Evolutionary conservation across 2,113 vertebrate genomes (phyloP).

Genomic region (Megatriorchis doriae): DNA sequence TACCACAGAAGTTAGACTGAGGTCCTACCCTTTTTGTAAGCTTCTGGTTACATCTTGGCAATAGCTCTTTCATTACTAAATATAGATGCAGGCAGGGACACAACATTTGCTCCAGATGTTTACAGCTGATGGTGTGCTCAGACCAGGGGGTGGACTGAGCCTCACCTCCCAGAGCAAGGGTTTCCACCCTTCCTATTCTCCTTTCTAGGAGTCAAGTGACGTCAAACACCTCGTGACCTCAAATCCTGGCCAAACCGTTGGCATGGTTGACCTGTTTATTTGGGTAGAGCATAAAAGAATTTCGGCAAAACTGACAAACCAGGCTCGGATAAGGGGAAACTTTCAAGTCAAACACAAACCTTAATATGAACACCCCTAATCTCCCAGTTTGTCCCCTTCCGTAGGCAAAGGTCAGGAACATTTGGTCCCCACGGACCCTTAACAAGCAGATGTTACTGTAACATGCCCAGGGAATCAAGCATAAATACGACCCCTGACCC

Average conservation of each 20-base stretch:
- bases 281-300: constrained; percentile 52
- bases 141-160: neutral
- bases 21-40: neutral
- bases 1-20: neutral
- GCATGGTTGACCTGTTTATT: constrained; percentile 46
- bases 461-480: constrained; percentile 86
- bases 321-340: constrained; percentile 32
- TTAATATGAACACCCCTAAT: constrained; percentile 73
- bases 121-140: neutral
- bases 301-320: constrained; percentile 38
- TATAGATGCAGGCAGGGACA: neutral
- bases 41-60: neutral
- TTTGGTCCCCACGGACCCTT: constrained; percentile 81
- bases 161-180: neutral
- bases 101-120: neutral
- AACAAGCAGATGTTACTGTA: constrained; percentile 99
- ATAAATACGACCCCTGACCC: constrained; percentile 91
- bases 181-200: neutral
- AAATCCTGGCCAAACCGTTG: neutral
- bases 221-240: neutral
- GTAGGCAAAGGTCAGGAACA: constrained; percentile 79
- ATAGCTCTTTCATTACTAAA: neutral
- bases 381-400: constrained; percentile 67
- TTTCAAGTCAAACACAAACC: constrained; percentile 51
- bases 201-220: neutral